These are phyloP conservation scores for Austrolebias charrua DNA, from an alignment of 2,797 vertebrate genomes.

Conservation along the genomic window DNA sequence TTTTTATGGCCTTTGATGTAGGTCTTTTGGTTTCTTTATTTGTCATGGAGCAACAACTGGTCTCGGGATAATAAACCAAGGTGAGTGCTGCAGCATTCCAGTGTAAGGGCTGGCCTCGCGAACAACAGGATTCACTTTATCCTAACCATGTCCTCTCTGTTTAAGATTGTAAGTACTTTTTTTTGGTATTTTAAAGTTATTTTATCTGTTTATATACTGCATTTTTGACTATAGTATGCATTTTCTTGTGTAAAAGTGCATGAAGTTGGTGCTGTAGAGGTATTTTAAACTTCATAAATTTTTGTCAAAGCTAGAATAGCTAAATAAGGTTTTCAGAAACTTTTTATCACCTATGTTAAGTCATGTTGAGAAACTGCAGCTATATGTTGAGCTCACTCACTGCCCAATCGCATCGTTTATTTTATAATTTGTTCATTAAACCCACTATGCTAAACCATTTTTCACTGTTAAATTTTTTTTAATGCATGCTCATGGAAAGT, in stretches of 20 bases:
- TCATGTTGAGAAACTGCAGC: background rate
- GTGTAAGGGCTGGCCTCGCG: constrained; percentile 12
- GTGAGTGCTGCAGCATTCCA: constrained; percentile 57
- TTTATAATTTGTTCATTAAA: background rate
- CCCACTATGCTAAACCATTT: no score
- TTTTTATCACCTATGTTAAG: background rate
- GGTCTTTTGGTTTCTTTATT: constrained; percentile 60
- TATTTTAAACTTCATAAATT: background rate
- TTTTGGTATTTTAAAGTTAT: background rate
- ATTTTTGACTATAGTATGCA: background rate
- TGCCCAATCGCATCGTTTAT: background rate
- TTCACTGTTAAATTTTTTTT: background rate
- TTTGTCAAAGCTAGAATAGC: background rate
- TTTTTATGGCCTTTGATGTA: constrained; percentile 70
- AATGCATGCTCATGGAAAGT: constrained; percentile 1
- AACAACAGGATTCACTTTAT: constrained; percentile 23
- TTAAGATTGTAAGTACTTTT: constrained; percentile 40
- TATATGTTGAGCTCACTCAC: background rate
- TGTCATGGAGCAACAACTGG: constrained; percentile 67
- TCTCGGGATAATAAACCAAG: constrained; percentile 54
- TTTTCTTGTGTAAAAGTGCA: background rate
- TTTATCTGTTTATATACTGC: background rate
- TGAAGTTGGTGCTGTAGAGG: background rate
- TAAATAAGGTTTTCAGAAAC: background rate
- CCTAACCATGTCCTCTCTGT: constrained; percentile 20